Percentiles rank a stretch among this genome's conserved stretches.
Conservation (phyloP, 1,140 invertebrate genomes). For the Oedothorax gibbosus region DNA sequence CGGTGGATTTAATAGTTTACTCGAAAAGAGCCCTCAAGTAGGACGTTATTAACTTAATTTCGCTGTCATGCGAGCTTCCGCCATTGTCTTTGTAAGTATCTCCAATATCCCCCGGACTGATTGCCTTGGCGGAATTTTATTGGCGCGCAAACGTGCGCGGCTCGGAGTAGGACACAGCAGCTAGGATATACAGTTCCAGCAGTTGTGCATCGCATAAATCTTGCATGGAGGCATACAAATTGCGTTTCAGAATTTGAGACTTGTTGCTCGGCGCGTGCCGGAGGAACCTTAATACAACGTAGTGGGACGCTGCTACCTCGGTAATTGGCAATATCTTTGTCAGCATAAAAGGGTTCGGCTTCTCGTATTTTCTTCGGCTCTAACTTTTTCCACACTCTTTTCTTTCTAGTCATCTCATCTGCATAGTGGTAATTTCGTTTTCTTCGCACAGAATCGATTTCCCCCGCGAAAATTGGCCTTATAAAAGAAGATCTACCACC, state of each 20-base stretch:
- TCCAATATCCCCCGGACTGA: conserved; percentile 16
- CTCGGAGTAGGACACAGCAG: conserved; percentile 12
- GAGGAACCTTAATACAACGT: conserved; percentile 27
- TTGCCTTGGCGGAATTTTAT: conserved; percentile 49
- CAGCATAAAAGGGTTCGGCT: conserved; percentile 50
- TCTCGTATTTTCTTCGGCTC: conserved; percentile 35
- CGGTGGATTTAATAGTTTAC: conserved; percentile 53
- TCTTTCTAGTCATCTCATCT: conserved; percentile 49
- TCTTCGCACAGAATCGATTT: conserved; percentile 43
- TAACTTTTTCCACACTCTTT: neutral
- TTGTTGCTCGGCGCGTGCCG: conserved; percentile 54
- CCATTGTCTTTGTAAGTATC: conserved; percentile 28
- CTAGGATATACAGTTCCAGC: conserved; percentile 33
- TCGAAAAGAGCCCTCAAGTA: conserved; percentile 5
- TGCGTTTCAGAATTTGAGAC: conserved; percentile 61
- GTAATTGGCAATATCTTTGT: conserved; percentile 62
- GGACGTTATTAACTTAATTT: conserved; percentile 62
- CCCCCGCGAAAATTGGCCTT: conserved; percentile 42
- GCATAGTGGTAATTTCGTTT: conserved; percentile 61
- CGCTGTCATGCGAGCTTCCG: conserved; percentile 46
- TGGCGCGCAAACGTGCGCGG: conserved; percentile 55
- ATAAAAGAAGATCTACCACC: conserved; percentile 26
- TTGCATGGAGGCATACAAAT: conserved; percentile 59
- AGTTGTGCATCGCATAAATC: conserved; percentile 56
- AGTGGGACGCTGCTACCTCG: conserved; percentile 5